Percentiles rank a stretch among this genome's conserved stretches.
phyloP scores from a whole-genome alignment of 2,888 invertebrate species.

The Enchytraeus crypticus region DNA sequence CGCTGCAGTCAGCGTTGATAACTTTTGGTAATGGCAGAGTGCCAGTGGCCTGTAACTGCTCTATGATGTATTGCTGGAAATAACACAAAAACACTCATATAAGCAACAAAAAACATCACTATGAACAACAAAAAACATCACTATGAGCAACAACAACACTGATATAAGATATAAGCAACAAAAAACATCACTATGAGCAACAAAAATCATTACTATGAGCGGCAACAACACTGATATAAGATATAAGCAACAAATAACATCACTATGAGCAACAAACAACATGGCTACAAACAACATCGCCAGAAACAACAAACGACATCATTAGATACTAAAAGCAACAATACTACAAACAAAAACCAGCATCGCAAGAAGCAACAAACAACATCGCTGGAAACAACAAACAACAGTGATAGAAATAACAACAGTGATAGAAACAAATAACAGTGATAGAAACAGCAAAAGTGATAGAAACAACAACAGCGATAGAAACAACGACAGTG shows the following conservation, averaged over 20 bases:
- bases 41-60: constrained; percentile 58
- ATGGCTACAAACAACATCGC: background rate
- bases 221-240: background rate
- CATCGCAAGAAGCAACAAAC: too few relatives aligned
- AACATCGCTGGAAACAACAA: too few relatives aligned
- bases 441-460: too few relatives aligned
- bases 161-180: background rate
- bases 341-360: too few relatives aligned
- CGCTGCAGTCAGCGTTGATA: constrained; percentile 54
- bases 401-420: too few relatives aligned
- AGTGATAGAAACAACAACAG: too few relatives aligned
- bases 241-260: background rate
- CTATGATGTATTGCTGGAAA: constrained; percentile 59
- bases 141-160: background rate
- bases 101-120: background rate
- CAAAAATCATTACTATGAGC: background rate
- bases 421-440: too few relatives aligned
- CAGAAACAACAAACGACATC: background rate
- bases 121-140: background rate
- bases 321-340: too few relatives aligned
- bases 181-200: background rate
- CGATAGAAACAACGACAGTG: too few relatives aligned
- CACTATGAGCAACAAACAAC: background rate
- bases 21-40: constrained; percentile 53
- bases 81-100: too few relatives aligned